A percentile compares a stretch with the other conserved stretches of the same genome.
Evolutionary conservation across 2,113 vertebrate species (phyloP).

Genomic region (Erinaceus europaeus): DNA sequence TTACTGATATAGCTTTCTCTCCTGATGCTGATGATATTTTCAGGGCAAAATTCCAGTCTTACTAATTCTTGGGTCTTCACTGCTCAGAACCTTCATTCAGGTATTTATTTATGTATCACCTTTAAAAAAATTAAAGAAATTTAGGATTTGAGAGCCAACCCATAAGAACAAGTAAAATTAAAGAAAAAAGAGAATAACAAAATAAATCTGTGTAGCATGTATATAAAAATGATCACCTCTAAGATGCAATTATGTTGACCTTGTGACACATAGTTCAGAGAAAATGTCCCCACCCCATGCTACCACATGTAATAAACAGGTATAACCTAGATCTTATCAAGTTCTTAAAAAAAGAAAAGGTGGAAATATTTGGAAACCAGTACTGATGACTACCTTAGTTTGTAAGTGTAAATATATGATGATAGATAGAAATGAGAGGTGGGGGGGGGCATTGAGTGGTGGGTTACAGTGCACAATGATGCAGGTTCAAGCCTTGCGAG

Average conservation of each 20-base stretch:
- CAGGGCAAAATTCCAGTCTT: not conserved
- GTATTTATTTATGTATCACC: not conserved
- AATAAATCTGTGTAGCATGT: not conserved
- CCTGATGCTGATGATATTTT: not conserved
- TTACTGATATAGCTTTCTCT: not conserved
- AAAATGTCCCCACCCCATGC: not conserved
- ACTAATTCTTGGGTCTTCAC: not conserved
- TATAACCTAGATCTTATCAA: not conserved
- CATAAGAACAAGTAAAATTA: not conserved
- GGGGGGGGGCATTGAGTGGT: too few species aligned
- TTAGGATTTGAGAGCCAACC: conserved; percentile 3
- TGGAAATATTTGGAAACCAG: not conserved
- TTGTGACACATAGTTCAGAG: not conserved
- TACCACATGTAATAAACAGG: too few species aligned
- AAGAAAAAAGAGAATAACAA: conserved; percentile 14
- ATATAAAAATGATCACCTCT: not conserved
- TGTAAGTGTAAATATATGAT: not conserved
- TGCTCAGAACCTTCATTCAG: not conserved
- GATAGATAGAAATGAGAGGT: not conserved
- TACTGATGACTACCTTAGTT: not conserved
- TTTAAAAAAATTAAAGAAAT: not conserved
- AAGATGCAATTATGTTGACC: not conserved
- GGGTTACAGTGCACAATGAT: too few species aligned
- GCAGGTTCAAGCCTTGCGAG: too few species aligned
- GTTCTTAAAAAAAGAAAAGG: not conserved